Percentiles rank a stretch among this genome's conserved stretches.
These are phyloP conservation scores for Anthoscopus minutus DNA, from an alignment of 2,113 vertebrate species.

Conservation along the genomic window DNA sequence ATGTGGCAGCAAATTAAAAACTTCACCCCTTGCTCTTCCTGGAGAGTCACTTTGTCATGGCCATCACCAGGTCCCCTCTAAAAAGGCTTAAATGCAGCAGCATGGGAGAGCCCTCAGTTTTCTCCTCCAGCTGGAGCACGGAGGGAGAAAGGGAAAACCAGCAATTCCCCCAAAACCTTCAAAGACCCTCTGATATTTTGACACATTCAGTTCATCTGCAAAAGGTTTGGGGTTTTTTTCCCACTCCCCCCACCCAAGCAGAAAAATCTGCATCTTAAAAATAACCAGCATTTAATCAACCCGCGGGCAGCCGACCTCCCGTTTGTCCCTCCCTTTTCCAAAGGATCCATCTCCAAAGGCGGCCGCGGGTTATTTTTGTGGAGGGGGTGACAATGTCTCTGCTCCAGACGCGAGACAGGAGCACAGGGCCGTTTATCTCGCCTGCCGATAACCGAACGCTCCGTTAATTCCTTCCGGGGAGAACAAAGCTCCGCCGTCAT, in stretches of 20 bases:
- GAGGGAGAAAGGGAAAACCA: background rate
- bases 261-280: background rate
- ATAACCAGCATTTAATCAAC: background rate
- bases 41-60: background rate
- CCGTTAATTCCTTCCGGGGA: background rate
- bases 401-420: background rate
- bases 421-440: background rate
- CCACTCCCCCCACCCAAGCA: fast-evolving
- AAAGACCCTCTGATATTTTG: background rate
- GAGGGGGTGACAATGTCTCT: background rate
- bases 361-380: background rate
- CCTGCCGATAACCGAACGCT: background rate
- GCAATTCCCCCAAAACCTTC: background rate
- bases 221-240: background rate
- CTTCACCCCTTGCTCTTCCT: background rate
- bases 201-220: background rate
- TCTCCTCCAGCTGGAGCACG: background rate
- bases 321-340: background rate
- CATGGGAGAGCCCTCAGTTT: background rate
- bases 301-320: fast-evolving
- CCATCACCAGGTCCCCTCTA: background rate
- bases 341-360: background rate
- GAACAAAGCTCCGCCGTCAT: slow-evolving; percentile 40
- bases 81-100: background rate
- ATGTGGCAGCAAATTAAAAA: background rate